These are phyloP conservation scores for Dysmachus trigonus DNA, from an alignment of 2,888 invertebrate genomes.

Conservation along the genomic window DNA sequence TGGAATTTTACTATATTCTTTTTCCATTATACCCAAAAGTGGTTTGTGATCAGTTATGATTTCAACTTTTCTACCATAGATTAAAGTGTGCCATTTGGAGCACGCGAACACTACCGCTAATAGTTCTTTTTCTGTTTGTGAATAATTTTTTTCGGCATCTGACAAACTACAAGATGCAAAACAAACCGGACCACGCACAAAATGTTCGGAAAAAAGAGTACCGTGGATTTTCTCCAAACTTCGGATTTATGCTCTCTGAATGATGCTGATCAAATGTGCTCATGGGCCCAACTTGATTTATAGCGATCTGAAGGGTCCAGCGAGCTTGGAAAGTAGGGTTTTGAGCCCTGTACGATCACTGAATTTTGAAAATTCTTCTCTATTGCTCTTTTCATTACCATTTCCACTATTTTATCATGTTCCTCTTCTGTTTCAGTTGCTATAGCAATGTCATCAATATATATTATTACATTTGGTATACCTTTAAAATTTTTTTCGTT, in stretches of 20 bases:
- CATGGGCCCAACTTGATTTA: no score
- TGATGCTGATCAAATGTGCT: no score
- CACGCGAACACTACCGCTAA: slow-evolving; percentile 36
- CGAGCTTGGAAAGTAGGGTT: no score
- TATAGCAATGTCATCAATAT: slow-evolving; percentile 56
- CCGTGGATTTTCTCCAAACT: no score
- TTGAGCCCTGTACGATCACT: no score
- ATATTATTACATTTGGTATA: slow-evolving; percentile 53
- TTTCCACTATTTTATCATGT: slow-evolving; percentile 52
- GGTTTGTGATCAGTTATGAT: no score
- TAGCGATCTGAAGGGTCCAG: no score
- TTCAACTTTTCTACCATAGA: slow-evolving; percentile 49
- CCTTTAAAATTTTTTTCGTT: slow-evolving; percentile 50
- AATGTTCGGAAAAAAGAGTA: no score
- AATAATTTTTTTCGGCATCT: slow-evolving; percentile 42
- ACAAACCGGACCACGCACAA: slow-evolving; percentile 42
- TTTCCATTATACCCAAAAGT: no score
- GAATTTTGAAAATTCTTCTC: no score
- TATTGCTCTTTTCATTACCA: slow-evolving; percentile 50
- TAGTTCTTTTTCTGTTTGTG: not conserved
- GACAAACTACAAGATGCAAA: slow-evolving; percentile 53
- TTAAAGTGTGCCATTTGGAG: slow-evolving; percentile 47
- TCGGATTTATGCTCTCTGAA: no score
- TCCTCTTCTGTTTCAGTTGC: slow-evolving; percentile 42
- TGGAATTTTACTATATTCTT: no score